Evolutionary conservation across 2,797 vertebrate species (phyloP), one percentile per base, ranked within the genome.

Genomic region (Mormyrus hasselquistii): DNA sequence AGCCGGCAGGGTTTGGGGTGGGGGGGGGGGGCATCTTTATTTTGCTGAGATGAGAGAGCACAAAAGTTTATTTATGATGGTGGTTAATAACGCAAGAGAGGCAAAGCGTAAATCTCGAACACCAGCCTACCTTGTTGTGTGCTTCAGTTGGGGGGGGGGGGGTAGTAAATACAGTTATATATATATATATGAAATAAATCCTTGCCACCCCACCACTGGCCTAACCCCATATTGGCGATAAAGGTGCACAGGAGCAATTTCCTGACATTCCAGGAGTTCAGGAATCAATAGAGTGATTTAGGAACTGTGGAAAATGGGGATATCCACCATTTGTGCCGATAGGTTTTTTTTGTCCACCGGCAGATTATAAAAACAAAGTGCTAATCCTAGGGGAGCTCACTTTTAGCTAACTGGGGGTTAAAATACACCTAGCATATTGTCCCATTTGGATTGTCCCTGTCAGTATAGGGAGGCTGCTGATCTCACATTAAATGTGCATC

Each of bases 281-380:
- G 19, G 86, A 91, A 94, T 93, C 92, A 89, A 93, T 92, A 90
- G 50, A 82, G 50, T 19, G 86, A 92, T 90, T 53, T 88, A 88
- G 90, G 89, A 62, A 52, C 4, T 6, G 22, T n/a, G 84, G 4
- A 79, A 83, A 34, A 41, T 85, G 53, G 52, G 52, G 16, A 85
- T 65, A 87, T 89, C 53, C 14, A n/a, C 88, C 49, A 25, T 29
- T 65, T 22, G 41, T 62, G 38, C 38, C 34, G 4, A 88, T 3
- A 5, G 16, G 25, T 49, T 9, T 34, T 84, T 79, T 44, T 44
- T 29, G 79, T 29, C 12, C 38, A 12, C 4, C 44, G 29, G 29
- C 89, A 65, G 53, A 22, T 50, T 38, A 53, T 44, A 25, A 59
- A 38, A 38, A 41, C 73, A 55, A 87, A 41, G 85, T 34, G 85